phyloP scores from a whole-genome alignment of 2,113 vertebrate genomes.

The Xenopus laevis region DNA sequence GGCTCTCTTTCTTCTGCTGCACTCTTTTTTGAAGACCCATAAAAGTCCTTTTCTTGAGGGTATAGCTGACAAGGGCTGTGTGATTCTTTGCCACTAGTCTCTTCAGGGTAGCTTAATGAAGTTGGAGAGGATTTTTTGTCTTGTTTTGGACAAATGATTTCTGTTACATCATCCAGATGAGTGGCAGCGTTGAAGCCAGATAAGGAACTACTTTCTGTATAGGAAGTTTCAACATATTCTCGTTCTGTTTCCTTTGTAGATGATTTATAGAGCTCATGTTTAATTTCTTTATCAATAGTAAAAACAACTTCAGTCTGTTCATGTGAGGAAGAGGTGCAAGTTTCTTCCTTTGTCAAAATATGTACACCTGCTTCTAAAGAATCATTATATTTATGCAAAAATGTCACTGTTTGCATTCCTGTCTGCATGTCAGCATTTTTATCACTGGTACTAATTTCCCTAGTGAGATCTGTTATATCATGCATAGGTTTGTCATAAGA shows the following conservation, averaged over 20 bases:
- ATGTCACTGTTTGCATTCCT: background rate
- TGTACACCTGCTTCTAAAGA: background rate
- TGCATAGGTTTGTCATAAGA: conserved; percentile 16
- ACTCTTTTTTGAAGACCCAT: conserved; percentile 46
- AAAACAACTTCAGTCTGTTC: background rate
- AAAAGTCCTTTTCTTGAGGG: conserved; percentile 47
- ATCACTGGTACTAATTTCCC: background rate
- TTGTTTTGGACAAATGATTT: background rate
- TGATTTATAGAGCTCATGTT: conserved; percentile 15
- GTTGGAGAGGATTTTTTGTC: conserved; percentile 57
- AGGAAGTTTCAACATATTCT: background rate
- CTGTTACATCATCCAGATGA: conserved; percentile 12
- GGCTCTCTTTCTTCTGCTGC: conserved; percentile 79
- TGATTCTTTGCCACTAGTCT: conserved; percentile 20
- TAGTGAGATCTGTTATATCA: conserved; percentile 1
- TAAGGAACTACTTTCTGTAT: background rate
- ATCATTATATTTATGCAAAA: conserved; percentile 20
- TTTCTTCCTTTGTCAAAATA: background rate
- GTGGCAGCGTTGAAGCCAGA: conserved; percentile 16
- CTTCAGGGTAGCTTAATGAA: conserved; percentile 53
- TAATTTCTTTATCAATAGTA: background rate
- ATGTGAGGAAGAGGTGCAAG: background rate
- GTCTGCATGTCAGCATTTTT: conserved; percentile 14
- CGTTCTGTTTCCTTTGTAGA: conserved; percentile 8
- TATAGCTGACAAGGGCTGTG: conserved; percentile 31